Percentiles rank a stretch among this genome's conserved stretches.
Evolutionary conservation across 2,797 vertebrate species (phyloP).

Genomic region (Argentina silus): DNA sequence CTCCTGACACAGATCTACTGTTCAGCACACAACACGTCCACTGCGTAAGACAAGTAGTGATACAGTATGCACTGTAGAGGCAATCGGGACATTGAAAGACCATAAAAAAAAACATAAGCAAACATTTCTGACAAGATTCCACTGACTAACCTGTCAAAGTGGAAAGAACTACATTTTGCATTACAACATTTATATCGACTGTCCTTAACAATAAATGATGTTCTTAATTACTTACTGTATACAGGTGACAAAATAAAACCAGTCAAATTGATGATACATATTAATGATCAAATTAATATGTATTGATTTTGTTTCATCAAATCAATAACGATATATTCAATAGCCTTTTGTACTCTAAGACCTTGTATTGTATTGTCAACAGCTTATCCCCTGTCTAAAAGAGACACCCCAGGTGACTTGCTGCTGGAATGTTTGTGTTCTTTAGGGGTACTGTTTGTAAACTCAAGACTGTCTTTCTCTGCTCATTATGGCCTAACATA

Average conservation of each 20-base stretch:
- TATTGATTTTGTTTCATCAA: not conserved
- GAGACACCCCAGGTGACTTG: not conserved
- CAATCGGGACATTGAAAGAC: slow-evolving; percentile 45
- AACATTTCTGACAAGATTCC: slow-evolving; percentile 48
- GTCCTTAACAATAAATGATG: too few relatives aligned
- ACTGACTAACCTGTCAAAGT: slow-evolving; percentile 22
- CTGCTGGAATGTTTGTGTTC: too few relatives aligned
- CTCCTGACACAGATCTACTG: slow-evolving; percentile 7
- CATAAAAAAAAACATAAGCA: slow-evolving; percentile 58
- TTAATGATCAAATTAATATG: not conserved
- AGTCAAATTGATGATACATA: not conserved
- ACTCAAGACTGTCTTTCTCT: not conserved
- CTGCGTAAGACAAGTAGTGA: slow-evolving; percentile 45
- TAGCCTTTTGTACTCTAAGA: not conserved
- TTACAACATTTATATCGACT: slow-evolving; percentile 24
- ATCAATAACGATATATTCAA: too few relatives aligned
- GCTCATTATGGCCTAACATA: slow-evolving; percentile 3
- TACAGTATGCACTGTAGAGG: slow-evolving; percentile 35
- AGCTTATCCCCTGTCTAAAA: not conserved
- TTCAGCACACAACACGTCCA: slow-evolving; percentile 48
- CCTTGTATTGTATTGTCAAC: not conserved
- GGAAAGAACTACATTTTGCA: slow-evolving; percentile 19
- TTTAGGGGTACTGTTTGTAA: not conserved
- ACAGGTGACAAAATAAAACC: not conserved
- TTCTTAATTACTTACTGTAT: too few relatives aligned